Conservation (phyloP, 37 sponge, comb jelly and placozoan genomes). For the Crambe crambe region DNA sequence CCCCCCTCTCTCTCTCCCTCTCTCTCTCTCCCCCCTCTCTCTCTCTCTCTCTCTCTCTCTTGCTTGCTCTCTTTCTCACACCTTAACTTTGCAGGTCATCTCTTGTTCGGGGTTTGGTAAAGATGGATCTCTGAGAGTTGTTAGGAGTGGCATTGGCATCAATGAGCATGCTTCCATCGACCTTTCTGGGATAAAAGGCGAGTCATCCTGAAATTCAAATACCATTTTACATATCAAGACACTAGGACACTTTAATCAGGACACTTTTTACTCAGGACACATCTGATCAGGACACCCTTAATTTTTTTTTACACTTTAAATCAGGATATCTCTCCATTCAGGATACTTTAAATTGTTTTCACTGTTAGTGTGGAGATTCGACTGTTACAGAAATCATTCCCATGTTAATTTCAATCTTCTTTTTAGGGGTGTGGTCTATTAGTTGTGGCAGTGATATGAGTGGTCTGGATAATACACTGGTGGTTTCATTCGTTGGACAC, state of each 20-base stretch:
- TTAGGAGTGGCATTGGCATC: slow-evolving; percentile 93
- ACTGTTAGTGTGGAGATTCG: no score
- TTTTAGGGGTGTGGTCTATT: slow-evolving; percentile 78
- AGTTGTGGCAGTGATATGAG: slow-evolving; percentile 18
- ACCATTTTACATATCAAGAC: background rate
- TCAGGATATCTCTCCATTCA: no score
- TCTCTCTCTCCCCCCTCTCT: slow-evolving; percentile 8
- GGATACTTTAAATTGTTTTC: background rate
- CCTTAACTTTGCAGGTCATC: slow-evolving; percentile 63
- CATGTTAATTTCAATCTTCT: background rate
- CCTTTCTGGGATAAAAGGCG: slow-evolving; percentile 70
- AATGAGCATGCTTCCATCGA: slow-evolving; percentile 86
- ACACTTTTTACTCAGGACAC: no score
- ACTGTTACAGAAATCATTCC: no score
- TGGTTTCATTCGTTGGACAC: slow-evolving; percentile 84
- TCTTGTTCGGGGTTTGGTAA: slow-evolving; percentile 86
- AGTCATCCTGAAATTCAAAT: no score
- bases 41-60: slow-evolving; percentile 11
- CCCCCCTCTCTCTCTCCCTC: background rate
- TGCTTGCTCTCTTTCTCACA: no score
- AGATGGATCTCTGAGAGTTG: slow-evolving; percentile 82
- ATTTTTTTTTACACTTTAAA: no score
- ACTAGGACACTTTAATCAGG: background rate
- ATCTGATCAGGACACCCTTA: no score
- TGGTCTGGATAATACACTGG: slow-evolving; percentile 63